phyloP scores from a whole-genome alignment of 2,888 invertebrate species.

The Drosophila falleni region DNA sequence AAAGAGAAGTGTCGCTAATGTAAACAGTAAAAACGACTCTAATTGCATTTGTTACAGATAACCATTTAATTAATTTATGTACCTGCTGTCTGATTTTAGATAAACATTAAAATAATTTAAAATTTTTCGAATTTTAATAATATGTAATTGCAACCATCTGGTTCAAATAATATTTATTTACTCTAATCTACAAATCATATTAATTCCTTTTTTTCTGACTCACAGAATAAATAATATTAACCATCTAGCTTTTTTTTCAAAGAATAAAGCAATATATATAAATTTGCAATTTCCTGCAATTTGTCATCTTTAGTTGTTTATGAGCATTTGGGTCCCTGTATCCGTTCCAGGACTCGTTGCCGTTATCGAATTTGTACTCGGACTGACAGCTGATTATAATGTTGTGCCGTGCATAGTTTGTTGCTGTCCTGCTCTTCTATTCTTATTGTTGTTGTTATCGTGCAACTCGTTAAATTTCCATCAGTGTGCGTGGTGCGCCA shows the following conservation, averaged over 20 bases:
- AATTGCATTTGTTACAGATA: conserved; percentile 41
- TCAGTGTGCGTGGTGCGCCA: conserved; percentile 73
- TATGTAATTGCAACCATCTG: conserved; percentile 3
- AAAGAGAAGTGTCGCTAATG: conserved; percentile 44
- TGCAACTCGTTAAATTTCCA: conserved; percentile 79
- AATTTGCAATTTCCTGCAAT: neutral
- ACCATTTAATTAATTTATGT: conserved; percentile 29
- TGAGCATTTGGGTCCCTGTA: conserved; percentile 32
- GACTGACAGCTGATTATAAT: conserved; percentile 73
- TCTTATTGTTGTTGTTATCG: conserved; percentile 33
- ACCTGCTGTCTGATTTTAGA: conserved; percentile 11
- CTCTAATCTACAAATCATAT: neutral
- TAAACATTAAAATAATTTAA: conserved; percentile 17
- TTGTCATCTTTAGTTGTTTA: conserved; percentile 53
- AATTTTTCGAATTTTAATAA: neutral
- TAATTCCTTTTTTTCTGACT: too few species aligned
- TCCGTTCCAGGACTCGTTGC: neutral
- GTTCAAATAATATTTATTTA: neutral
- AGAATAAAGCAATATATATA: neutral
- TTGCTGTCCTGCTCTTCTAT: conserved; percentile 16
- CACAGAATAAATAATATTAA: neutral
- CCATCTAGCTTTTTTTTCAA: neutral
- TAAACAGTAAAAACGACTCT: conserved; percentile 33
- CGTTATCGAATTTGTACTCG: conserved; percentile 16
- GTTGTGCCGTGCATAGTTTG: conserved; percentile 54